Evolutionary conservation across 2,888 invertebrate species (phyloP).

Genomic region (Tetheella fluctuosa): DNA sequence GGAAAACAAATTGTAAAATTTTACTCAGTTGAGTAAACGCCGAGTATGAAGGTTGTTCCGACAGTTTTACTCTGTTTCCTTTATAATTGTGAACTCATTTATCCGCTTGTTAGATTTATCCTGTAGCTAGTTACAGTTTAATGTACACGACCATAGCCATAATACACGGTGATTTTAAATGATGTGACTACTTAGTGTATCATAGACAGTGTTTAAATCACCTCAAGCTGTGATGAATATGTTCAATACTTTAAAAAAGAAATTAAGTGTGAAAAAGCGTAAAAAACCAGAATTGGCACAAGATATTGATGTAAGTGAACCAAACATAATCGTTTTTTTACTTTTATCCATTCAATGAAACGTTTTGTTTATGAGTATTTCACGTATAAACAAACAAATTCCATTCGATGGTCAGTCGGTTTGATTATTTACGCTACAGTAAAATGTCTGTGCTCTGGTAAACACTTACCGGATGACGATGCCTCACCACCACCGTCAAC

Average conservation of each 20-base stretch:
- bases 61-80: constrained; percentile 29
- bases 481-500: constrained; percentile 34
- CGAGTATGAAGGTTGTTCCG: constrained; percentile 48
- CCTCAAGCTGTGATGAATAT: constrained; percentile 34
- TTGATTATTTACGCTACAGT: constrained; percentile 67
- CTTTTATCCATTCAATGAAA: not conserved
- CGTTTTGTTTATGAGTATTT: constrained; percentile 39
- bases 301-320: constrained; percentile 45
- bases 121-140: not conserved
- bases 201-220: constrained; percentile 16
- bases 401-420: constrained; percentile 55
- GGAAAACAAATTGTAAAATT: constrained; percentile 46
- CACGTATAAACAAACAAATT: constrained; percentile 71
- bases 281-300: constrained; percentile 32
- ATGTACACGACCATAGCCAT: not conserved
- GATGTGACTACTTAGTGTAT: constrained; percentile 15
- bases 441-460: constrained; percentile 63
- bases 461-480: constrained; percentile 67
- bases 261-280: constrained; percentile 55
- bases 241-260: constrained; percentile 54
- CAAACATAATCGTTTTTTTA: constrained; percentile 10
- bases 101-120: not conserved
- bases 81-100: constrained; percentile 13
- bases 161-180: not conserved
- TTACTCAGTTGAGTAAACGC: constrained; percentile 55